These are phyloP conservation scores for Listronotus bonariensis DNA, from an alignment of 1,140 invertebrate genomes.

Conservation along the genomic window DNA sequence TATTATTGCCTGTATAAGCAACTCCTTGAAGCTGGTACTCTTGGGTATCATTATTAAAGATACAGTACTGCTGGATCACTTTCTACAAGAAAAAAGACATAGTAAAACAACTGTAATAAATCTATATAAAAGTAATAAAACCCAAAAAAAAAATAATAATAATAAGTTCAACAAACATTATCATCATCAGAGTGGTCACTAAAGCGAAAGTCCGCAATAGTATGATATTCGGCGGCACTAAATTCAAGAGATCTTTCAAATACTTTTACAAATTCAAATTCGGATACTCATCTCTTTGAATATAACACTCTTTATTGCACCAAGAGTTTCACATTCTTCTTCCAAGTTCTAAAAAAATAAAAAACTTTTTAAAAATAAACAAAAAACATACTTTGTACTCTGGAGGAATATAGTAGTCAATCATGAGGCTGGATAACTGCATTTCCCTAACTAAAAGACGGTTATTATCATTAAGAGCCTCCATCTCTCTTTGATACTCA, in stretches of 20 bases:
- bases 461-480: slow-evolving; percentile 91
- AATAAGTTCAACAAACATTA: too few relatives aligned
- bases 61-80: slow-evolving; percentile 89
- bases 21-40: slow-evolving; percentile 98
- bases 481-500: slow-evolving; percentile 96
- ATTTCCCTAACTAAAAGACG: slow-evolving; percentile 87
- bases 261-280: too few relatives aligned
- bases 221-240: too few relatives aligned
- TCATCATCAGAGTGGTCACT: too few relatives aligned
- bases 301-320: background rate
- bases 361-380: slow-evolving; percentile 5
- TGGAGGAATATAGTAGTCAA: slow-evolving; percentile 89
- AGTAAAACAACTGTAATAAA: too few relatives aligned
- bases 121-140: too few relatives aligned
- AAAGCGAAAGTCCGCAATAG: too few relatives aligned
- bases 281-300: too few relatives aligned
- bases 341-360: background rate
- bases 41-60: slow-evolving; percentile 98
- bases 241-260: too few relatives aligned
- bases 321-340: background rate
- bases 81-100: slow-evolving; percentile 61
- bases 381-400: slow-evolving; percentile 69
- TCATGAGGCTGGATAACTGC: slow-evolving; percentile 84
- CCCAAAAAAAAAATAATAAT: too few relatives aligned
- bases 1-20: slow-evolving; percentile 99